Percentiles rank a stretch among this genome's conserved stretches.
These are phyloP conservation scores for Marisa cornuarietis DNA, from an alignment of 1,140 invertebrate species.

Conservation along the genomic window DNA sequence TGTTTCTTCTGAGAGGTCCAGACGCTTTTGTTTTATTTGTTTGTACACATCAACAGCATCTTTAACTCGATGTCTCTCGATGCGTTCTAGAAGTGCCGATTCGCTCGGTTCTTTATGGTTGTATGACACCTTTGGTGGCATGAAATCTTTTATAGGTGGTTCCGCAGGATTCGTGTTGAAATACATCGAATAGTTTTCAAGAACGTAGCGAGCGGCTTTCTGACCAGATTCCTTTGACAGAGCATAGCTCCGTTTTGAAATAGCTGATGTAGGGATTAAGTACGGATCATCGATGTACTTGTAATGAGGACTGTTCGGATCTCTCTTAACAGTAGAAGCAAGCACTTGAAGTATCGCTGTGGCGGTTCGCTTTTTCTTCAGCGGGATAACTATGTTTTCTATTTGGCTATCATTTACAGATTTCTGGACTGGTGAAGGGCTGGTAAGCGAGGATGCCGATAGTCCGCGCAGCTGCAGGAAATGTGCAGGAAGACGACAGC, in stretches of 20 bases:
- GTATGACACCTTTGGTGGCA: conserved; percentile 17
- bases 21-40: background rate
- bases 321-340: conserved; percentile 14
- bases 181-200: conserved; percentile 13
- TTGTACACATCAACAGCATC: conserved; percentile 20
- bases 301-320: conserved; percentile 11
- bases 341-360: conserved; percentile 9
- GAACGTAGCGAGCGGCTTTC: conserved; percentile 15
- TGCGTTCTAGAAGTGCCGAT: conserved; percentile 7
- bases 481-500: background rate
- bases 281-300: conserved; percentile 18
- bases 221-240: conserved; percentile 20
- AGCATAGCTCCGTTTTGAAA: conserved; percentile 6
- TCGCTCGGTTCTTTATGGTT: conserved; percentile 1
- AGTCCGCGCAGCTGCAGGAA: background rate
- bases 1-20: background rate
- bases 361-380: conserved; percentile 13
- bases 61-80: conserved; percentile 13
- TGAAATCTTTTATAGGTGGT: conserved; percentile 8
- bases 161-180: conserved; percentile 17
- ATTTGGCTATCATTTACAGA: background rate
- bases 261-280: conserved; percentile 3
- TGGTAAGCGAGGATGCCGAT: background rate
- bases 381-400: conserved; percentile 13
- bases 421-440: background rate